Conservation (phyloP, 2,888 invertebrate genomes). For the Campoletis raptor region DNA sequence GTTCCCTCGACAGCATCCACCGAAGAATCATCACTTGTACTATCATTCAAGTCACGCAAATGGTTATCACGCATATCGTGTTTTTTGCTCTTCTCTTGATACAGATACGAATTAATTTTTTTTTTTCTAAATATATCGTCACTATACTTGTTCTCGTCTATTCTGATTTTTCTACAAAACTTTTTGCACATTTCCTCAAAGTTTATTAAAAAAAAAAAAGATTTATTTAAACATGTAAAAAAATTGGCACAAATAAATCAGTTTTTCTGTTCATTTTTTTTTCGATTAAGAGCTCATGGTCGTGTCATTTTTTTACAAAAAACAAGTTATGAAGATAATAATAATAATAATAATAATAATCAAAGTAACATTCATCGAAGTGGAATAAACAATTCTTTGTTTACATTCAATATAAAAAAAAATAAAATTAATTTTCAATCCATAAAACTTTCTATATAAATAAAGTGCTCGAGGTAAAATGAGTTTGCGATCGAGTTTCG, state of each 20-base stretch:
- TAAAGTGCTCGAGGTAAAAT: slow-evolving; percentile 6
- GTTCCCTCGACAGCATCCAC: slow-evolving; percentile 30
- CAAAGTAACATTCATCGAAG: not conserved
- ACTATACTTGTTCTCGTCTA: not conserved
- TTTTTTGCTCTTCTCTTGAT: slow-evolving; percentile 21
- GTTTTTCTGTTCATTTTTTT: not conserved
- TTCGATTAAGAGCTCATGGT: too few species aligned
- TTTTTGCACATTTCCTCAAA: not conserved
- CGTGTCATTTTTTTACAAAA: not conserved
- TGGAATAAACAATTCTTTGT: not conserved
- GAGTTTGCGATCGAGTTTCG: slow-evolving; percentile 1
- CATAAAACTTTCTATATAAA: not conserved
- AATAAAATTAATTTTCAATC: not conserved
- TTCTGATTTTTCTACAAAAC: not conserved
- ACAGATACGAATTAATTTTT: not conserved
- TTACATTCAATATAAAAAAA: not conserved
- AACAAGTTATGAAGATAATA: not conserved
- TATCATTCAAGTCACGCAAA: slow-evolving; percentile 63
- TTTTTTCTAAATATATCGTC: not conserved
- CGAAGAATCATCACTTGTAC: slow-evolving; percentile 55
- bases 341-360: too few species aligned
- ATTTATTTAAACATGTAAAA: not conserved
- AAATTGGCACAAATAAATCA: not conserved
- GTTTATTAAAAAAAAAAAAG: not conserved
- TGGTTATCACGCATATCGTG: slow-evolving; percentile 51